phyloP scores from a whole-genome alignment of 1,140 invertebrate genomes.

The Drosophila santomea region DNA sequence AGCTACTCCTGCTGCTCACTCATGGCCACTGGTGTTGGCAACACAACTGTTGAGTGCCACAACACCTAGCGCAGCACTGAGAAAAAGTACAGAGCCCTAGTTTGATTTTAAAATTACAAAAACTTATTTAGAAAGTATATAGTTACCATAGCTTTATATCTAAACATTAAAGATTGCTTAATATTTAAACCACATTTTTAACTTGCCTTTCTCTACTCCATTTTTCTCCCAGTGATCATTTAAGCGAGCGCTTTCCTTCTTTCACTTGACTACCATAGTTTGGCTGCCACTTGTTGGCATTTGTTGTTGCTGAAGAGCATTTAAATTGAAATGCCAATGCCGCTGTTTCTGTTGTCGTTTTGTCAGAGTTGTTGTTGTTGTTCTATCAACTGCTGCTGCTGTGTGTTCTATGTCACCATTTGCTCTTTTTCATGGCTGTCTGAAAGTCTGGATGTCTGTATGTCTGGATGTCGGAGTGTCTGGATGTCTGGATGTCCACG shows the following conservation, averaged over 20 bases:
- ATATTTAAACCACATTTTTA: too few relatives aligned
- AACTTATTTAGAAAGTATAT: too few relatives aligned
- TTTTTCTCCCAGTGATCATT: constrained; percentile 4
- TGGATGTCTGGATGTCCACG: constrained; percentile 18
- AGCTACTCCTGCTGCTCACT: constrained; percentile 37
- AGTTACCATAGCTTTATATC: neutral
- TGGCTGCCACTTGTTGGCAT: constrained; percentile 72
- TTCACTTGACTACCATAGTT: constrained; percentile 53
- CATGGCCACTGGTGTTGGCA: constrained; percentile 51
- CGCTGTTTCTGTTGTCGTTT: constrained; percentile 14
- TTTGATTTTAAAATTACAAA: too few relatives aligned
- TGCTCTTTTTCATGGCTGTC: constrained; percentile 70
- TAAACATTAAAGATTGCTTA: too few relatives aligned
- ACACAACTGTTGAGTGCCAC: constrained; percentile 52
- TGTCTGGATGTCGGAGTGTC: constrained; percentile 44
- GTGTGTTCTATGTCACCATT: constrained; percentile 70
- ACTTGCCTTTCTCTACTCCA: too few relatives aligned
- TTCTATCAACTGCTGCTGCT: constrained; percentile 19
- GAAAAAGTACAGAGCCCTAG: neutral
- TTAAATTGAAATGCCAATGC: constrained; percentile 71
- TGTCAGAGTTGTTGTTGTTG: constrained; percentile 17
- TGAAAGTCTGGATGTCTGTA: constrained; percentile 47
- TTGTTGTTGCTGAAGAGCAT: constrained; percentile 52
- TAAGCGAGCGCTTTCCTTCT: neutral
- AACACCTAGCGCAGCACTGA: constrained; percentile 12